Percentiles rank a stretch among this genome's conserved stretches.
These are phyloP conservation scores for Nebria salina DNA, from an alignment of 2,888 invertebrate genomes.

Conservation along the genomic window DNA sequence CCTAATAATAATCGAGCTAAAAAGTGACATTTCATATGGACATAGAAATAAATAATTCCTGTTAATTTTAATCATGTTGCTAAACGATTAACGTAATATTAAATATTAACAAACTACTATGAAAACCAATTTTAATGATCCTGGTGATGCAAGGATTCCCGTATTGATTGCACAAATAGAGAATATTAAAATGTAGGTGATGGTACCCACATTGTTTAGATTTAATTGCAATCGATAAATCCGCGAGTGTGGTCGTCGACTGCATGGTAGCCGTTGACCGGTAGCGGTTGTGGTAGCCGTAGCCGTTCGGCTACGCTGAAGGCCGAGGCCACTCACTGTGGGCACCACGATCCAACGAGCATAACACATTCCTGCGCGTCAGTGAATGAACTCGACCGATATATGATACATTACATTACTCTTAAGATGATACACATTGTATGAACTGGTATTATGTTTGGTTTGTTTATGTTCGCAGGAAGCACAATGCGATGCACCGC, in stretches of 20 bases:
- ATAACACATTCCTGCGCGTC: constrained; percentile 16
- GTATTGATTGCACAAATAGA: constrained; percentile 32
- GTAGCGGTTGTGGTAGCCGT: not conserved
- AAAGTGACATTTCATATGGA: no score
- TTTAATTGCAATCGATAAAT: not conserved
- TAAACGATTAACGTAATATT: no score
- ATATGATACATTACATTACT: constrained; percentile 24
- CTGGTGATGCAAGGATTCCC: constrained; percentile 15
- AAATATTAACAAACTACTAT: not conserved
- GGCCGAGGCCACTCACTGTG: constrained; percentile 10
- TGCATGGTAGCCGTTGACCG: not conserved
- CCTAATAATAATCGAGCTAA: no score
- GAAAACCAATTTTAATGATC: not conserved
- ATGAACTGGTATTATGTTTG: constrained; percentile 2
- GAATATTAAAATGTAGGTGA: constrained; percentile 16
- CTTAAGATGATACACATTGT: constrained; percentile 6
- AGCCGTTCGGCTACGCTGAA: constrained; percentile 6
- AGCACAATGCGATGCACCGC: constrained; percentile 79
- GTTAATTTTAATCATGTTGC: no score
- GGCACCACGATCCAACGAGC: not conserved
- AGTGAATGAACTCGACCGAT: constrained; percentile 19
- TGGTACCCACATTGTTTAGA: constrained; percentile 33
- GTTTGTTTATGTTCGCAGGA: constrained; percentile 67
- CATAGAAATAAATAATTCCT: no score
- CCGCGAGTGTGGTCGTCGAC: not conserved